Conservation (phyloP, 2,113 vertebrate species). For the Erythrolamprus reginae region DNA sequence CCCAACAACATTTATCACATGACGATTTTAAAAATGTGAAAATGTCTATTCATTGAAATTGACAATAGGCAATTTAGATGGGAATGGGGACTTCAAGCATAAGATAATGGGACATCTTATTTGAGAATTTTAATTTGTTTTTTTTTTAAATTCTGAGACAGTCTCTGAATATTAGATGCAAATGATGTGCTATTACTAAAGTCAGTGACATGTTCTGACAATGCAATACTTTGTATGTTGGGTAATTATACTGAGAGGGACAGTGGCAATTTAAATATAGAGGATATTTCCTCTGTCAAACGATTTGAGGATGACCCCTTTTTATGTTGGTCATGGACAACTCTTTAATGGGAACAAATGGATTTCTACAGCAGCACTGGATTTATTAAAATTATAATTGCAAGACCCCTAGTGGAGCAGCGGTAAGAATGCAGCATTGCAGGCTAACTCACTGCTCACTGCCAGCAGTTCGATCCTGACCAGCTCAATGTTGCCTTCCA, state of each 20-base stretch:
- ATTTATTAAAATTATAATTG: neutral
- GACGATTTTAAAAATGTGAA: conserved; percentile 37
- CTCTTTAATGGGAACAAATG: neutral
- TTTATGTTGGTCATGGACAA: neutral
- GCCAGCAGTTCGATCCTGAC: too few species aligned
- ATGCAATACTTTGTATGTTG: conserved; percentile 72
- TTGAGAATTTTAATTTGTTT: conserved; percentile 66
- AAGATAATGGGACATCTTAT: conserved; percentile 60
- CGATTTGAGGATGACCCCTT: conserved; percentile 32
- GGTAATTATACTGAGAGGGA: conserved; percentile 73
- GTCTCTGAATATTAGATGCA: conserved; percentile 63
- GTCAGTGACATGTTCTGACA: conserved; percentile 78
- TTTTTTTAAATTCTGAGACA: conserved; percentile 71
- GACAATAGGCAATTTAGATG: conserved; percentile 42
- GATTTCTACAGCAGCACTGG: neutral
- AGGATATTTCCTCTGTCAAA: conserved; percentile 53
- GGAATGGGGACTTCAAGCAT: conserved; percentile 41
- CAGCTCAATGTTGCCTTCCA: too few species aligned
- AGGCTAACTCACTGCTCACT: too few species aligned
- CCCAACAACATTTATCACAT: conserved; percentile 52
- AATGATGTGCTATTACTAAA: conserved; percentile 57
- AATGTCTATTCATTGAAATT: conserved; percentile 42
- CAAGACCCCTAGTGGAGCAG: too few species aligned
- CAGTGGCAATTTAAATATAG: conserved; percentile 70
- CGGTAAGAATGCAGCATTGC: too few species aligned